These are phyloP conservation scores for Hypomecis atomaria DNA, from an alignment of 2,888 invertebrate genomes.

Conservation along the genomic window DNA sequence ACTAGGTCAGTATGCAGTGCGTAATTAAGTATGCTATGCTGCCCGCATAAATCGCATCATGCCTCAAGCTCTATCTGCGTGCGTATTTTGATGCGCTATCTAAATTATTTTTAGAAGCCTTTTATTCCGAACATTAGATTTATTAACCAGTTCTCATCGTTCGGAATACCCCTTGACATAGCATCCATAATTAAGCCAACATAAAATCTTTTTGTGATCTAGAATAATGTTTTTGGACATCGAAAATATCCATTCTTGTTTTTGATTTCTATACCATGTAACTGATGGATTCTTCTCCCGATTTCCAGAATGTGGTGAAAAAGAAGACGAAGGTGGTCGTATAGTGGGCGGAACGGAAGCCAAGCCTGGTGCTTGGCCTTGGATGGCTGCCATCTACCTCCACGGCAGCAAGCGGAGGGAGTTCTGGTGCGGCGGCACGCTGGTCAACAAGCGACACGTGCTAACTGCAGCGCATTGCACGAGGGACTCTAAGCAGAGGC, in stretches of 20 bases:
- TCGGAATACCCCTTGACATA: too few species aligned
- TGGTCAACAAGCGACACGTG: conserved; percentile 92
- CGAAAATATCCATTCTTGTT: too few species aligned
- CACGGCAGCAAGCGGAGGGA: conserved; percentile 93
- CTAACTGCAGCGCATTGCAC: conserved; percentile 98
- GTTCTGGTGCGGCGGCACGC: conserved; percentile 97
- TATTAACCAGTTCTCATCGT: too few species aligned
- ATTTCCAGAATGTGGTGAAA: conserved; percentile 90
- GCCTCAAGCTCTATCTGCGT: neutral
- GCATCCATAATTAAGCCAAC: too few species aligned
- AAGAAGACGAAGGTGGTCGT: conserved; percentile 92
- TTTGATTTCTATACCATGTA: neutral
- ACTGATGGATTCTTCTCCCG: too few species aligned
- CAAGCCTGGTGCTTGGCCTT: conserved; percentile 95
- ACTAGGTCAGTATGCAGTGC: too few species aligned
- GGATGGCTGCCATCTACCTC: conserved; percentile 97
- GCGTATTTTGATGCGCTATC: too few species aligned
- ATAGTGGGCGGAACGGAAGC: conserved; percentile 96
- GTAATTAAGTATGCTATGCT: neutral
- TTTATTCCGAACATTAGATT: too few species aligned
- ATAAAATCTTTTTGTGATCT: too few species aligned
- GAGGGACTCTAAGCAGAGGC: conserved; percentile 93
- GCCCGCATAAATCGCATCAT: too few species aligned
- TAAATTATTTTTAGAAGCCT: too few species aligned
- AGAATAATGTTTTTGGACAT: too few species aligned